phyloP scores from a whole-genome alignment of 2,797 vertebrate species.

The Phyllotis vaccarum region DNA sequence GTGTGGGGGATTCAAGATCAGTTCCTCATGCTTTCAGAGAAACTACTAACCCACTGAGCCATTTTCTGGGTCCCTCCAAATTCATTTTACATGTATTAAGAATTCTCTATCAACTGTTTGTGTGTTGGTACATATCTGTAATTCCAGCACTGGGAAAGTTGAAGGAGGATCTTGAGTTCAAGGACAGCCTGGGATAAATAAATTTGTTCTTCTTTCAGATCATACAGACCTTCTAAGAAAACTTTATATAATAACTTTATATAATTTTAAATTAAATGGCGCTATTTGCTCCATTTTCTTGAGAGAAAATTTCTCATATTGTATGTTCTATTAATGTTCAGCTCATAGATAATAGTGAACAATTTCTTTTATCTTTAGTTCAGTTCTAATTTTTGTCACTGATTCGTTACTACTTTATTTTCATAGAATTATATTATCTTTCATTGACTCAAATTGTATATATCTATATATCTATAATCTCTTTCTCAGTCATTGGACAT shows the following conservation, averaged over 20 bases:
- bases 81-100: slow-evolving; percentile 52
- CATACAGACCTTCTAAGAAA: slow-evolving; percentile 39
- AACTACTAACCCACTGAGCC: neutral
- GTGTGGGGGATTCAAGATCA: neutral
- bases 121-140: neutral
- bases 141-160: neutral
- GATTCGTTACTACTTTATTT: slow-evolving; percentile 54
- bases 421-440: slow-evolving; percentile 53
- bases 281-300: neutral
- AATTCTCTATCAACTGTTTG: neutral
- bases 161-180: neutral
- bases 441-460: slow-evolving; percentile 26
- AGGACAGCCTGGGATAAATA: neutral
- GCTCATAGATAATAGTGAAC: slow-evolving; percentile 11
- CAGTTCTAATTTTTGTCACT: slow-evolving; percentile 4
- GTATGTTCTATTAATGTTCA: slow-evolving; percentile 28
- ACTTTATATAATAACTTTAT: slow-evolving; percentile 60
- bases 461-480: slow-evolving; percentile 9
- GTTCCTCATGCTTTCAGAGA: neutral
- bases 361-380: slow-evolving; percentile 58
- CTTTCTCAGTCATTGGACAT: slow-evolving; percentile 25
- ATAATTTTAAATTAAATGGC: slow-evolving; percentile 44
- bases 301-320: slow-evolving; percentile 50
- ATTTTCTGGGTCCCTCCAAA: neutral
- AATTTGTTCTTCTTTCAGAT: slow-evolving; percentile 21